A percentile compares a stretch with the other conserved stretches of the same genome.
Conservation (phyloP, 2,113 vertebrate species). For the Pungitius pungitius region DNA sequence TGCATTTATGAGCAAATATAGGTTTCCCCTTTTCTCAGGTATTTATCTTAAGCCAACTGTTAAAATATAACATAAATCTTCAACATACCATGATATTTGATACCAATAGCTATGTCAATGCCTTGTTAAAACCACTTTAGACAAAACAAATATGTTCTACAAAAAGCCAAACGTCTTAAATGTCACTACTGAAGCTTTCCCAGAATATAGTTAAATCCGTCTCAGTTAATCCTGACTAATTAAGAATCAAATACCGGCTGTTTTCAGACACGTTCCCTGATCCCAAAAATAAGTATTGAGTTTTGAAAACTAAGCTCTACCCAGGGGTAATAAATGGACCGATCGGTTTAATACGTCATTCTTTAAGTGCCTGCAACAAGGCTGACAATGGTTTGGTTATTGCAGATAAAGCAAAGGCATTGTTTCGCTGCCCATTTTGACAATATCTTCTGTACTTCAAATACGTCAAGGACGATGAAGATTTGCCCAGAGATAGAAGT, state of each 20-base stretch:
- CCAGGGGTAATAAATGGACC: neutral
- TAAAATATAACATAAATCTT: too few relatives aligned
- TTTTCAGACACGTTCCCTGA: neutral
- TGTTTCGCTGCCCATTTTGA: slow-evolving; percentile 3
- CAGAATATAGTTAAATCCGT: neutral
- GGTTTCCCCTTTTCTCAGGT: neutral
- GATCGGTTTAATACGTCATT: neutral
- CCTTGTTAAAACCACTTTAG: neutral
- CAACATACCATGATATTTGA: too few relatives aligned
- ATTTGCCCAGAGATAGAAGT: slow-evolving; percentile 17
- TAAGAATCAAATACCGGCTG: neutral
- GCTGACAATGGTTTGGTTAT: neutral
- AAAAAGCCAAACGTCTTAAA: neutral
- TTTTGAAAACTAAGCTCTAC: neutral
- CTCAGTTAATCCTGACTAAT: neutral
- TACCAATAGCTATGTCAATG: neutral
- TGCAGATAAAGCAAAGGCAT: neutral
- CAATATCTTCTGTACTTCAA: slow-evolving; percentile 17
- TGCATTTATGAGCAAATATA: neutral
- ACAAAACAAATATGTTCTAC: neutral
- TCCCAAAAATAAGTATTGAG: neutral
- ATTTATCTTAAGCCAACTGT: neutral
- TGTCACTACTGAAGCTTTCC: neutral
- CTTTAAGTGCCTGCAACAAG: too few relatives aligned
- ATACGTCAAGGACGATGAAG: slow-evolving; percentile 36